Evolutionary conservation across 1,140 invertebrate genomes (phyloP), one percentile per base, ranked within the genome.

Genomic region (Leguminivora glycinivorella): DNA sequence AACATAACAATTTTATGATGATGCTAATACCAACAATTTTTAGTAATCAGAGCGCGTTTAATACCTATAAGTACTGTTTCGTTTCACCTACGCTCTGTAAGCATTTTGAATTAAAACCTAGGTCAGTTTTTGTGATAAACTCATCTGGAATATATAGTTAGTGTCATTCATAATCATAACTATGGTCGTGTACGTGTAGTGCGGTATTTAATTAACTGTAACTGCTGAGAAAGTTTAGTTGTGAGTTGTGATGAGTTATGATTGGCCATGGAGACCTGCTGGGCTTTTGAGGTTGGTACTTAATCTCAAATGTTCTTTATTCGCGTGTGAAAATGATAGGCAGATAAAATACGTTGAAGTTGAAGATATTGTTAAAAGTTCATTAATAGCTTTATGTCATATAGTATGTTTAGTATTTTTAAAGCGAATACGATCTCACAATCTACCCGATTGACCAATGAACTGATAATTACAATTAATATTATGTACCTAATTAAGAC

Each of bases 91-190:
- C 47, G 17, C 19, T 52, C 47, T 19, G 47, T 22, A 22, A 52
- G 47, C 47, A 9, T 0, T 9, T 22, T 1, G 17, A 52, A 22
- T 9, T 38, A 43, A 38, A 52, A 25, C 24, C 12, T 63, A 74
- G 72, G 74, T 72, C 70, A 76, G 60, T 70, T 56, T 69, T 66
- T 47, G 40, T 68, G 76, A 78, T 78, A 78, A 78, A 76, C 47
- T 74, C 71, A 76, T 76, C 69, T 22, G 47, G 72, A 76, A 72
- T 72, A 60, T 72, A 26, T 40, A 26, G 24, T 63, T 29, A 63
- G 25, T 63, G n/a, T 63, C n/a, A 63, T 29, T 29, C n/a, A 17
- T n/a, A 63, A 31, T 14, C 26, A n/a, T 17, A 38, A 38, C 34
- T 38, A 38, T 14, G 34, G 34, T 38, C 34, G 34, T 12, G 10